These are phyloP conservation scores for Platygyra sinensis DNA, from an alignment of 64 coral and sea anemone genomes.

Conservation along the genomic window DNA sequence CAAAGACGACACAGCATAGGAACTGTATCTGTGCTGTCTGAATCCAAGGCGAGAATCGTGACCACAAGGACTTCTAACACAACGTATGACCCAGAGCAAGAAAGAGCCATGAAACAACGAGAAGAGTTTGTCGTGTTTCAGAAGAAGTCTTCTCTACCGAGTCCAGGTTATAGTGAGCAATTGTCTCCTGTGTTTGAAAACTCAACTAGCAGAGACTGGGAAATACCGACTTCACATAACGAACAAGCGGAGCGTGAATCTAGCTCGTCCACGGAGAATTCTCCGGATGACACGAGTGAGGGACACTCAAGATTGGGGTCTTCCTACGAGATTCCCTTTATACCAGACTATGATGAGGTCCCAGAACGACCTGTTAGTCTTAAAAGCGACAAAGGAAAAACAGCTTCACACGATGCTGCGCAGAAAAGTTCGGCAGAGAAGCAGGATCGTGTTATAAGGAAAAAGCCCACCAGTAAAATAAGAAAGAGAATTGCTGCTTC, in stretches of 20 bases:
- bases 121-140: slow-evolving; percentile 49
- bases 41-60: slow-evolving; percentile 45
- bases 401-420: neutral
- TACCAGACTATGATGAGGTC: slow-evolving; percentile 70
- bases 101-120: slow-evolving; percentile 41
- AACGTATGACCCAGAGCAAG: slow-evolving; percentile 8
- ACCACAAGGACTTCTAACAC: slow-evolving; percentile 39
- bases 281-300: neutral
- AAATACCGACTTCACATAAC: slow-evolving; percentile 36
- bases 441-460: slow-evolving; percentile 7
- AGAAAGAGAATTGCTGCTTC: neutral
- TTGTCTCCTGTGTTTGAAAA: slow-evolving; percentile 59
- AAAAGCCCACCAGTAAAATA: slow-evolving; percentile 7
- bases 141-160: slow-evolving; percentile 53
- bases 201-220: slow-evolving; percentile 44
- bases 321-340: slow-evolving; percentile 61
- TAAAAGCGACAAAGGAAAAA: slow-evolving; percentile 63
- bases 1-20: slow-evolving; percentile 50
- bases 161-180: slow-evolving; percentile 22
- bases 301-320: slow-evolving; percentile 10
- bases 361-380: slow-evolving; percentile 88
- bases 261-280: neutral
- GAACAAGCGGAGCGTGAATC: slow-evolving; percentile 22
- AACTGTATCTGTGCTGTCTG: slow-evolving; percentile 59
- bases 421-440: neutral